Base-by-base conservation (phyloP, 2,797 vertebrate species). In the Phataginus tricuspis region DNA sequence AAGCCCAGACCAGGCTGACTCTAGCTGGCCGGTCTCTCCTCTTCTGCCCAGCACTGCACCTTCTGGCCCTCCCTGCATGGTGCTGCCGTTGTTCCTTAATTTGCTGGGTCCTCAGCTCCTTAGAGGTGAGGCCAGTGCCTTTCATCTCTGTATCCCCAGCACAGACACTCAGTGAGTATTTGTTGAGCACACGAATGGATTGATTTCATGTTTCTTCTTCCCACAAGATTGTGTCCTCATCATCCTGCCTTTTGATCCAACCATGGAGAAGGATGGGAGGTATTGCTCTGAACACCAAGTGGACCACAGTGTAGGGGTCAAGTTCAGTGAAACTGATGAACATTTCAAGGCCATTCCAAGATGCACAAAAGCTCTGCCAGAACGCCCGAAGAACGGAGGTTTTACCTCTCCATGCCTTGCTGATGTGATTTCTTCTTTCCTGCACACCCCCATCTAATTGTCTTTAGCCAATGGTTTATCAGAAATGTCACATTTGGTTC, bases 401-500 rank as follows among this genome's bases (percentile, higher is more conserved):
- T 86, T 95, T 78, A 49, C 51, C 90, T 97, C 95, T 94, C 75
- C 31, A 7, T 19, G 93, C 39, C 85, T 86, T 16, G 53, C 61
- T 64, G 63, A 90, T 42, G 97, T 57, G 92, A 97, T 80, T 97
- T 96, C 93, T 96, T 82, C 97, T 98, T 98, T 97, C 97, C 64
- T 78, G 80, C 59, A 95, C 29, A 69, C 93, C 82, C 57, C 83
- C 72, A 93, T 97, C 93, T 97, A 97, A 98, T 90, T 97, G 95
- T 96, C 96, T 97, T 94, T 75, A 96, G 77, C 92, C 88, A 92
- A 90, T 3, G 8, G 83, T 97, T 95, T 96, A 96, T 94, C 91
- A 92, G 95, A 98, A 97, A 97, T 87, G 95, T 61, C 93, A 95
- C 63, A 92, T 97, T 91, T 97, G 92, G 86, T 97, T 98, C 95